Conservation (phyloP, 2,888 invertebrate genomes). For the Habroteleia sp. region DNA sequence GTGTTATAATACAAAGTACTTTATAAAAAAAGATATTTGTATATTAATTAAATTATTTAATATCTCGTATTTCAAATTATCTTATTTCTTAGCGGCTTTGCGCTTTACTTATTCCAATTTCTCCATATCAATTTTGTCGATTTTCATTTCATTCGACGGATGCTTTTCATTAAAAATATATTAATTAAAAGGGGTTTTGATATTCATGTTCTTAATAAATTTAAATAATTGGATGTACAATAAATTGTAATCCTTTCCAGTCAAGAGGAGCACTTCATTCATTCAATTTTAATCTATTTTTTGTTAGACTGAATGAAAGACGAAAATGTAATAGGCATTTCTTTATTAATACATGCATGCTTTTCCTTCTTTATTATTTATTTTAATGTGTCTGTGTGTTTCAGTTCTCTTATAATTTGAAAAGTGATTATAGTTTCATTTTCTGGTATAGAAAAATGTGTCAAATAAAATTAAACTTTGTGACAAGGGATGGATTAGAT, state of each 20-base stretch:
- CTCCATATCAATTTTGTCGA: conserved; percentile 6
- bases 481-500: too few species aligned
- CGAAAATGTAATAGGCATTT: conserved; percentile 28
- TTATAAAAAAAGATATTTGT: too few species aligned
- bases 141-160: conserved; percentile 15
- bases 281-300: conserved; percentile 57
- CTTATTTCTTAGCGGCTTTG: too few species aligned
- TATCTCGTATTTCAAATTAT: conserved; percentile 19
- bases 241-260: conserved; percentile 52
- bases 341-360: too few species aligned
- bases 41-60: conserved; percentile 34
- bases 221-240: conserved; percentile 45
- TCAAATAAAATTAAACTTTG: too few species aligned
- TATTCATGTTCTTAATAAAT: conserved; percentile 57
- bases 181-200: conserved; percentile 44
- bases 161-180: conserved; percentile 41
- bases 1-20: too few species aligned
- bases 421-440: too few species aligned
- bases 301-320: conserved; percentile 46
- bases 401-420: too few species aligned
- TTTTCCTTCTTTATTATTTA: conserved; percentile 28
- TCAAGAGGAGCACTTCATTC: conserved; percentile 45
- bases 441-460: too few species aligned
- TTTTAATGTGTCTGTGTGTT: too few species aligned
- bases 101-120: too few species aligned